Base-by-base conservation (phyloP, 1,140 invertebrate genomes). In the Neodiprion fabricii region DNA sequence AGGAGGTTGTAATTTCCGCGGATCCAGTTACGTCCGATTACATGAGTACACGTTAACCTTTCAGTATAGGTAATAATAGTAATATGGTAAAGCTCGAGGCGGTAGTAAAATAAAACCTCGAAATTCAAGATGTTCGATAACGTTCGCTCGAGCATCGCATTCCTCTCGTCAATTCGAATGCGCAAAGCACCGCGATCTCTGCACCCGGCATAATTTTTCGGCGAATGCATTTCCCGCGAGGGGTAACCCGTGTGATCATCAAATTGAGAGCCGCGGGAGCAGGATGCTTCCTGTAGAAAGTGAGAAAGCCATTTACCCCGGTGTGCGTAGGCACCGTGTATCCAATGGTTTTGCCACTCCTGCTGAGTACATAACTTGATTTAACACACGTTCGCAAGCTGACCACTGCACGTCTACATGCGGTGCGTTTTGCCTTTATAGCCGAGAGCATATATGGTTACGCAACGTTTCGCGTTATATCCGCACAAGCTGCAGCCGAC, bases 211-310 rank as follows among this genome's bases (percentile, higher is more conserved):
- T 0, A 21, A 21, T 21, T 21, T 21, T 21, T 21, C 11, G 61
- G 1, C 11, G n/a, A 65, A 12, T n/a, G 61, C 1, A n/a, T 11
- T n/a, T 65, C 11, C 21, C 61, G 61, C 7, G 21, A 21, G 61
- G 21, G 21, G 14, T 66, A 14, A 21, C 73, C 69, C 70, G 21
- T n/a, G 14, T 5, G 12, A 23, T 76, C 70, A 67, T 47, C 40
- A 49, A 23, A 75, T 61, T 71, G 65, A 73, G 70, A 73, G 65
- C 50, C 40, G 67, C 61, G 28, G 75, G 48, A 70, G 72, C 73
- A 14, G 74, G 71, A 75, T 72, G 61, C 78, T 82, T 81, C 79
- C 78, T 80, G 77, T 82, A 82, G 79, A 81, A 82, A 83, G 81
- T 71, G 79, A 81, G 81, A 82, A 82, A 82, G 80, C 53, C 8